phyloP scores from a whole-genome alignment of 1,140 invertebrate genomes.

The Rhysida immarginata region DNA sequence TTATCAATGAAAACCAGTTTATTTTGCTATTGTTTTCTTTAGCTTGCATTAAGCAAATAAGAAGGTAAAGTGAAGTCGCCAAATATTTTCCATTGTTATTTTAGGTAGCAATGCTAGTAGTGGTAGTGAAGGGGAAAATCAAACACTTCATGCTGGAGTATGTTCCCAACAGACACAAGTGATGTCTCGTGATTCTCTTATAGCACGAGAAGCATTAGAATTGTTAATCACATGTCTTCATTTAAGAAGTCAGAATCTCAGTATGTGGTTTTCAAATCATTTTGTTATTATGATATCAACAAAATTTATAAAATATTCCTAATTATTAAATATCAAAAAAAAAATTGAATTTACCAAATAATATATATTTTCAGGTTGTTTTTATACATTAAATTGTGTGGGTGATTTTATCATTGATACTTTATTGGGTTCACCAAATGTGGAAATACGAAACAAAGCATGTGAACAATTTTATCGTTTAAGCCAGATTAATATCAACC shows the following conservation, averaged over 20 bases:
- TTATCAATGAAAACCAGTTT: too few species aligned
- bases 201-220: constrained; percentile 35
- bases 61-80: neutral
- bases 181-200: constrained; percentile 30
- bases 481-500: constrained; percentile 22
- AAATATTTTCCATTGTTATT: constrained; percentile 7
- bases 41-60: too few species aligned
- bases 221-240: constrained; percentile 36
- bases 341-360: neutral
- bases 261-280: too few species aligned
- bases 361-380: constrained; percentile 20
- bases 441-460: constrained; percentile 31
- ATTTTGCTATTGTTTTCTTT: too few species aligned
- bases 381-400: constrained; percentile 32
- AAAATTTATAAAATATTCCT: too few species aligned
- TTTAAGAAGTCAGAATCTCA: constrained; percentile 28
- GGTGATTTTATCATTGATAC: constrained; percentile 38
- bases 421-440: constrained; percentile 33
- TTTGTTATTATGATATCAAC: too few species aligned
- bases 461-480: constrained; percentile 33
- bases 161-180: constrained; percentile 31
- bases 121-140: constrained; percentile 29
- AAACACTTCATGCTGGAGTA: constrained; percentile 31
- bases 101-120: constrained; percentile 31
- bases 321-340: too few species aligned